A percentile compares a stretch with the other conserved stretches of the same genome.
Conservation (phyloP, 1,140 invertebrate species). For the Sitophilus oryzae region DNA sequence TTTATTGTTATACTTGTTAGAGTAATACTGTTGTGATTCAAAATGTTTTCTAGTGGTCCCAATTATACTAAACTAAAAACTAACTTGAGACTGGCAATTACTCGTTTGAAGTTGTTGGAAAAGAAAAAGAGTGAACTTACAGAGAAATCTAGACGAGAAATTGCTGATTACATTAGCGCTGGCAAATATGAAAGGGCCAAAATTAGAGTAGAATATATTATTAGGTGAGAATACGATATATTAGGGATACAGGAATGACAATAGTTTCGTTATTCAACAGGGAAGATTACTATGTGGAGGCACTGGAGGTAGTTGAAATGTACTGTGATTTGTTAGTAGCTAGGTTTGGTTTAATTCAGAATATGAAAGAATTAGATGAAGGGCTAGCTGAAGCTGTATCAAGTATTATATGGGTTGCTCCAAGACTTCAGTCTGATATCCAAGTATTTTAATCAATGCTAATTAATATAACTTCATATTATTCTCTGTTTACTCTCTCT, state of each 20-base stretch:
- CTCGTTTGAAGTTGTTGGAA: constrained; percentile 89
- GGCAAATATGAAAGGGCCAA: constrained; percentile 91
- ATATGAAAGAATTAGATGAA: constrained; percentile 96
- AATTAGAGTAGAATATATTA: constrained; percentile 97
- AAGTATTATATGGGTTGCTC: constrained; percentile 94
- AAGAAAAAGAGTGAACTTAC: constrained; percentile 98
- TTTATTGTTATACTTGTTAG: neutral
- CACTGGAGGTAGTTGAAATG: constrained; percentile 99
- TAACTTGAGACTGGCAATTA: constrained; percentile 85
- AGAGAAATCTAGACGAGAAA: constrained; percentile 93
- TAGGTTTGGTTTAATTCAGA: constrained; percentile 92
- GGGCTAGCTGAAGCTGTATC: constrained; percentile 94
- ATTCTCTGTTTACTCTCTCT: constrained; percentile 27
- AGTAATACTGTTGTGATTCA: neutral
- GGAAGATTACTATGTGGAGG: constrained; percentile 98
- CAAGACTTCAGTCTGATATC: constrained; percentile 77
- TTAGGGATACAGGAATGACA: no score
- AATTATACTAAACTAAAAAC: constrained; percentile 97
- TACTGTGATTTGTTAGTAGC: constrained; percentile 97
- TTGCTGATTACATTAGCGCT: constrained; percentile 88
- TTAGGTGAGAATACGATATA: no score
- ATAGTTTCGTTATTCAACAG: no score
- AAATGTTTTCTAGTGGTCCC: constrained; percentile 76
- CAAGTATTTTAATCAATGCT: constrained; percentile 44
- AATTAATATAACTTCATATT: neutral